A percentile compares a stretch with the other conserved stretches of the same genome.
phyloP scores from a whole-genome alignment of 2,113 vertebrate species.

The Channa argus region DNA sequence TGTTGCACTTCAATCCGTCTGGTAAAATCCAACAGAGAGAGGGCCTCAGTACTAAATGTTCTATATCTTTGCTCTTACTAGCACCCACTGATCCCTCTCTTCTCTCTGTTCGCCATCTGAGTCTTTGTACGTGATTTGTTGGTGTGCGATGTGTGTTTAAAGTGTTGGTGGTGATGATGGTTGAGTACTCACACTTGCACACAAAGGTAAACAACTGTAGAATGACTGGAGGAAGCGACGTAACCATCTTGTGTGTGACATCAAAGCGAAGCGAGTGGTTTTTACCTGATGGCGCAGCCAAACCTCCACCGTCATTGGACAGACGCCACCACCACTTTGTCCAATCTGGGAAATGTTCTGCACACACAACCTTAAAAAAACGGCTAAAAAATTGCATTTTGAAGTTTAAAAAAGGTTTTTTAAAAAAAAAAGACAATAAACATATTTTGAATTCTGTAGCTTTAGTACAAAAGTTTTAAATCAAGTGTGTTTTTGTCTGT shows the following conservation, averaged over 20 bases:
- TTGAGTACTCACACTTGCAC: slow-evolving; percentile 40
- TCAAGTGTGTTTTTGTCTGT: slow-evolving; percentile 81
- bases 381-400: slow-evolving; percentile 56
- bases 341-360: slow-evolving; percentile 25
- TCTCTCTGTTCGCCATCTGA: slow-evolving; percentile 45
- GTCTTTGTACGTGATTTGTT: slow-evolving; percentile 53
- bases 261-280: slow-evolving; percentile 34
- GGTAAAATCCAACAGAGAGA: slow-evolving; percentile 47
- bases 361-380: slow-evolving; percentile 32
- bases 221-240: slow-evolving; percentile 34
- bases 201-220: slow-evolving; percentile 28
- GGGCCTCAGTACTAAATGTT: slow-evolving; percentile 69
- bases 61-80: slow-evolving; percentile 69
- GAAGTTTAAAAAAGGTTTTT: slow-evolving; percentile 62
- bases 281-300: slow-evolving; percentile 25
- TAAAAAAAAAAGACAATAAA: slow-evolving; percentile 69
- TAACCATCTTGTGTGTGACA: slow-evolving; percentile 44
- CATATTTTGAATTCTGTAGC: slow-evolving; percentile 85
- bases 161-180: slow-evolving; percentile 34
- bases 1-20: slow-evolving; percentile 61
- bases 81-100: slow-evolving; percentile 9
- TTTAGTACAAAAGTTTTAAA: slow-evolving; percentile 87
- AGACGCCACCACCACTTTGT: slow-evolving; percentile 31
- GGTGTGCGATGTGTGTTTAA: slow-evolving; percentile 57
- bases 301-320: slow-evolving; percentile 15